Evolutionary conservation across 2,113 vertebrate genomes (phyloP).

Genomic region (Martes martes): DNA sequence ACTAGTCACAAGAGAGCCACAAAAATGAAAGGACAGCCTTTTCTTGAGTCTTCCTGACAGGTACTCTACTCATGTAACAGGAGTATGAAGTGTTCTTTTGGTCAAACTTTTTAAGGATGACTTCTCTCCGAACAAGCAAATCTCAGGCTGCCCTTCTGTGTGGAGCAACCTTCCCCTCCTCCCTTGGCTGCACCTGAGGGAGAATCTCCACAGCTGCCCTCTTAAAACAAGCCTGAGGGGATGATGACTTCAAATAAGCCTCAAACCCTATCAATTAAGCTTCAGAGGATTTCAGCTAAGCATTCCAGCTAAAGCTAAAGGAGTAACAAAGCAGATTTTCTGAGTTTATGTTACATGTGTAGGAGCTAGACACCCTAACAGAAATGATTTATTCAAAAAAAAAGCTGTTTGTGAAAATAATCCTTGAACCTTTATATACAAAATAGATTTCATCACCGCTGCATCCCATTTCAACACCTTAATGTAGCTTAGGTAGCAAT

Average conservation of each 20-base stretch:
- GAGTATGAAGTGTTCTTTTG: not conserved
- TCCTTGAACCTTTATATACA: not conserved
- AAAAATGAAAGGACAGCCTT: not conserved
- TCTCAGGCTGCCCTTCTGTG: not conserved
- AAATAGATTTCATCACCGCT: not conserved
- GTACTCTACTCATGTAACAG: not conserved
- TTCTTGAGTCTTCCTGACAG: not conserved
- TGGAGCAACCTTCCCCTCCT: not conserved
- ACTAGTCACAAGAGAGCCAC: not conserved
- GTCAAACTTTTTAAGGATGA: not conserved
- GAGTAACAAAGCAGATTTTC: not conserved
- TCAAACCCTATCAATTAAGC: not conserved
- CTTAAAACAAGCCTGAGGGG: not conserved
- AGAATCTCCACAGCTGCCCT: not conserved
- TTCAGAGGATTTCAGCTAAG: slow-evolving; percentile 1
- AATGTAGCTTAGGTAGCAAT: not conserved
- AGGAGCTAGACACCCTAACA: not conserved
- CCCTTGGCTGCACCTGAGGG: not conserved
- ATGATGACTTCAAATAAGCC: not conserved
- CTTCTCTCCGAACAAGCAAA: not conserved
- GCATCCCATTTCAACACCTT: not conserved
- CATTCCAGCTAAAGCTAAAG: not conserved
- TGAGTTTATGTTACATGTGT: not conserved
- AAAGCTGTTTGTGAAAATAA: slow-evolving; percentile 7
- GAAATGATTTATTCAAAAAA: not conserved